Conservation (phyloP, 1,140 invertebrate species). For the Papilio polyxenes region DNA sequence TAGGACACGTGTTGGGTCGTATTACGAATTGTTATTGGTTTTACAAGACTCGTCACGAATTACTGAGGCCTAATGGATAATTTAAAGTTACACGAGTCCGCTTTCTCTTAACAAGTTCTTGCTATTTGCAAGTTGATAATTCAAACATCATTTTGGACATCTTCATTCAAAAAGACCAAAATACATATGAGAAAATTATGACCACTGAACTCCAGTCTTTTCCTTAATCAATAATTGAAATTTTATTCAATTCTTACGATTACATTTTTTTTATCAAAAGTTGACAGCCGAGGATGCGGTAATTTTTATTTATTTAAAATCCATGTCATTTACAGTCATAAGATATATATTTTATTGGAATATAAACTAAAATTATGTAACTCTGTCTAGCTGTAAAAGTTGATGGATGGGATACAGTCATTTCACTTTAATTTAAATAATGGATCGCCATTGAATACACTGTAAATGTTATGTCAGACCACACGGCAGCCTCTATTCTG, state of each 20-base stretch:
- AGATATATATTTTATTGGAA: neutral
- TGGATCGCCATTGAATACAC: constrained; percentile 10
- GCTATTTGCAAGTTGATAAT: neutral
- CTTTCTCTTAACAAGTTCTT: neutral
- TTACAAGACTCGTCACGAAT: neutral
- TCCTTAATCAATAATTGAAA: too few species aligned
- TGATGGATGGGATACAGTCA: neutral
- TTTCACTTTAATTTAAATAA: constrained; percentile 15
- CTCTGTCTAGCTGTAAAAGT: neutral
- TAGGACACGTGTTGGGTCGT: constrained; percentile 20
- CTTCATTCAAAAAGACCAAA: too few species aligned
- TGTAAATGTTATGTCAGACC: constrained; percentile 18
- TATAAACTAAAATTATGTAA: neutral
- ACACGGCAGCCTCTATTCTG: neutral
- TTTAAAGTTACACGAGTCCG: neutral
- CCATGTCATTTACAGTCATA: too few species aligned
- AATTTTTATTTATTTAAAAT: too few species aligned
- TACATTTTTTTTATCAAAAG: too few species aligned
- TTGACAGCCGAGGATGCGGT: too few species aligned
- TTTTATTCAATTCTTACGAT: too few species aligned
- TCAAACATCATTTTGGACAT: too few species aligned
- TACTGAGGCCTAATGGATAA: neutral
- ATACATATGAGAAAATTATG: too few species aligned
- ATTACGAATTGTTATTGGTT: neutral
- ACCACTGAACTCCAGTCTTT: too few species aligned